Percentiles rank a stretch among this genome's conserved stretches.
These are phyloP conservation scores for Pseudonaja textilis DNA, from an alignment of 2,113 vertebrate species.

Conservation along the genomic window DNA sequence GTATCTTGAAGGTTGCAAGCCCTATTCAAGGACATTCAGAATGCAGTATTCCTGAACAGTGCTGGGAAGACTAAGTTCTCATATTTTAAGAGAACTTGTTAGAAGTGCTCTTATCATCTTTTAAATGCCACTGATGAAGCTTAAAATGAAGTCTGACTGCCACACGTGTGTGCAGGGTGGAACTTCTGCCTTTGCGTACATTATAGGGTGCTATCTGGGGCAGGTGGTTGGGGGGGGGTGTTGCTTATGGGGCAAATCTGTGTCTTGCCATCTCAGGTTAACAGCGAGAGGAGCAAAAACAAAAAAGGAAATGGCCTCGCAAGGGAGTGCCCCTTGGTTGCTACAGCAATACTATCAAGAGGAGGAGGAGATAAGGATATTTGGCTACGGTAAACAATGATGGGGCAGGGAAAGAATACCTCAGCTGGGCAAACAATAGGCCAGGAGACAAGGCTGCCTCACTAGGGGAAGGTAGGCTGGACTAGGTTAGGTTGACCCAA, in stretches of 20 bases:
- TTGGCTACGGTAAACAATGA: background rate
- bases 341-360: background rate
- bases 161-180: background rate
- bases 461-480: background rate
- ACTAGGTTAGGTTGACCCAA: background rate
- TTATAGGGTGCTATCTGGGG: background rate
- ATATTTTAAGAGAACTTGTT: background rate
- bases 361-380: background rate
- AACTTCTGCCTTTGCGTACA: background rate
- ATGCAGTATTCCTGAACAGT: background rate
- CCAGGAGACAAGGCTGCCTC: background rate
- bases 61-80: background rate
- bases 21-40: background rate
- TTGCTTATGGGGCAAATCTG: background rate
- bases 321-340: background rate
- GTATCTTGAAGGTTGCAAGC: background rate
- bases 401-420: conserved; percentile 10
- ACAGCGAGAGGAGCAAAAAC: background rate
- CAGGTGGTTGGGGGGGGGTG: background rate
- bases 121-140: background rate
- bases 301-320: background rate
- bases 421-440: background rate
- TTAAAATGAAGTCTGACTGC: background rate
- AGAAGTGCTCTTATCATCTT: background rate
- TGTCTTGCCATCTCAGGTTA: background rate